These are phyloP conservation scores for Hemicentrotus pulcherrimus DNA, from an alignment of 35 echinoderm and acorn worm genomes.

Conservation along the genomic window DNA sequence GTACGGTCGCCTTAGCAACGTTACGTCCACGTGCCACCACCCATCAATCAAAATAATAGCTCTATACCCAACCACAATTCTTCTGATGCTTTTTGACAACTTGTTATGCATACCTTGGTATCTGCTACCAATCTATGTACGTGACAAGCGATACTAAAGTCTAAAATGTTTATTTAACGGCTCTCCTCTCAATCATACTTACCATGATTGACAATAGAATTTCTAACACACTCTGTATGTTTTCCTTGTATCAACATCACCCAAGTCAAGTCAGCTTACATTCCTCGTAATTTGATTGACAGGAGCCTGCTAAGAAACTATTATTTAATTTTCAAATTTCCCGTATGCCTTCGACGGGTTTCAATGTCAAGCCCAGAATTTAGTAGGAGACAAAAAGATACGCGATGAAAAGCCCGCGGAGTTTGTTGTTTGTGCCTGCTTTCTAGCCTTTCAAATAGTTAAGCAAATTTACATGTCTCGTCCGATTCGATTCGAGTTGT, in stretches of 20 bases:
- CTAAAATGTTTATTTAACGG: not conserved
- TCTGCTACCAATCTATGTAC: not conserved
- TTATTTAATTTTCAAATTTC: constrained; percentile 6
- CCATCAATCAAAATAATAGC: not conserved
- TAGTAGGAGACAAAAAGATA: not conserved
- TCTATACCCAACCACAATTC: not conserved
- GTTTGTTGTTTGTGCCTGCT: not conserved
- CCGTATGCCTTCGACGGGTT: not conserved
- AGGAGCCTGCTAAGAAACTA: not conserved
- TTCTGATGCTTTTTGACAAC: not conserved
- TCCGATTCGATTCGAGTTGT: not conserved
- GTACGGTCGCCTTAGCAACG: not conserved
- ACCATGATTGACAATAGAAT: not conserved
- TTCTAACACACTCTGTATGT: not conserved
- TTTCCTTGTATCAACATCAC: not conserved
- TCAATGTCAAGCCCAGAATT: not conserved
- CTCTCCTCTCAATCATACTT: not conserved
- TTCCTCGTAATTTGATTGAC: constrained; percentile 10
- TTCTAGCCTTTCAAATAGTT: not conserved
- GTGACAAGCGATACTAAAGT: not conserved
- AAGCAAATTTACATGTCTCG: not conserved
- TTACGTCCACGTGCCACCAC: not conserved
- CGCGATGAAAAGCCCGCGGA: not conserved
- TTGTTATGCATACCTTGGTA: not conserved
- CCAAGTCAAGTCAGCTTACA: not conserved